A percentile compares a stretch with the other conserved stretches of the same genome.
Conservation (phyloP, 2,888 invertebrate genomes). For the Cryptus armator region DNA sequence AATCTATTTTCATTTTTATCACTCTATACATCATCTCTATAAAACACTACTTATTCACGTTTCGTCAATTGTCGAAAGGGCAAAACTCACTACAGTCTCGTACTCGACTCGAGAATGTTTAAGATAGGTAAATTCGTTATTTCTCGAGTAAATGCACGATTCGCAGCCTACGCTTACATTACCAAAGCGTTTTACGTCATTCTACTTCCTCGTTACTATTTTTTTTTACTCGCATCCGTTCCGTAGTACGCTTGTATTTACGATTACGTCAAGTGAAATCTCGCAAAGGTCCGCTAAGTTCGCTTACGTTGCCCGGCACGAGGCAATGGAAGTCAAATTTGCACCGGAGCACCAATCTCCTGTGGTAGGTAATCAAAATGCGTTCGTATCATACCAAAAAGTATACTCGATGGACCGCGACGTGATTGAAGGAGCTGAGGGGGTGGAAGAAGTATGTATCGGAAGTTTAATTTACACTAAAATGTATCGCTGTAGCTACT, state of each 20-base stretch:
- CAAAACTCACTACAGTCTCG: slow-evolving; percentile 24
- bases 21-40: no score
- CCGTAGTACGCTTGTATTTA: slow-evolving; percentile 62
- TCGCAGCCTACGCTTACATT: slow-evolving; percentile 27
- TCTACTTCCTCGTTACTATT: slow-evolving; percentile 9
- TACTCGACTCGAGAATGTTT: neutral
- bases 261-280: slow-evolving; percentile 37
- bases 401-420: neutral
- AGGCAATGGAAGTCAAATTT: slow-evolving; percentile 25
- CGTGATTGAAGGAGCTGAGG: neutral
- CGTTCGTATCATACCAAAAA: neutral
- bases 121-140: slow-evolving; percentile 21
- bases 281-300: slow-evolving; percentile 27
- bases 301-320: slow-evolving; percentile 44
- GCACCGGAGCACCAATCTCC: neutral
- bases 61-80: neutral
- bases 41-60: neutral
- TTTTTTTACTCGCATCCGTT: slow-evolving; percentile 52
- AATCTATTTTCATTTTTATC: no score
- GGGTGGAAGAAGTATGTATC: slow-evolving; percentile 54
- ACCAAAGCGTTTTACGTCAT: slow-evolving; percentile 15
- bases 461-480: slow-evolving; percentile 3
- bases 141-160: slow-evolving; percentile 46
- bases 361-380: slow-evolving; percentile 58
- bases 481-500: slow-evolving; percentile 25